Evolutionary conservation across 2,888 invertebrate genomes (phyloP).

Genomic region (Spilarctia lutea): DNA sequence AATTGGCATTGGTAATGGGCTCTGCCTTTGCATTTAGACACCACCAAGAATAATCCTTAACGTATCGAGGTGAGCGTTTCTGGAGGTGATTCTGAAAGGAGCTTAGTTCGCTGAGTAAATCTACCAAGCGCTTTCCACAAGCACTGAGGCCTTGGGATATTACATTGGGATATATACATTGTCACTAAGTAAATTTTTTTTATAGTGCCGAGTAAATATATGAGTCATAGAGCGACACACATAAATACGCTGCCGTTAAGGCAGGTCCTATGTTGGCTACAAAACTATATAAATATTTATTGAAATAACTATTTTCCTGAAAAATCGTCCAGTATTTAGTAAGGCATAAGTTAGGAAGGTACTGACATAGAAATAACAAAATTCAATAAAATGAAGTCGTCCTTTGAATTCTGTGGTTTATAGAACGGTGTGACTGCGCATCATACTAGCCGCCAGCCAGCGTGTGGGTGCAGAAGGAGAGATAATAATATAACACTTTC

Average conservation of each 20-base stretch:
- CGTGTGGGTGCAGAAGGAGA: conserved; percentile 77
- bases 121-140: too few relatives aligned
- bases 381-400: background rate
- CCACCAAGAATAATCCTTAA: too few relatives aligned
- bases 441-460: conserved; percentile 18
- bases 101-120: too few relatives aligned
- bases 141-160: too few relatives aligned
- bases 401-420: conserved; percentile 7
- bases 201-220: background rate
- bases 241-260: too few relatives aligned
- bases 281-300: background rate
- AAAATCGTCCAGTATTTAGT: too few relatives aligned
- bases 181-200: too few relatives aligned
- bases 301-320: background rate
- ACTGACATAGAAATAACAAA: background rate
- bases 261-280: background rate
- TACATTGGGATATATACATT: background rate
- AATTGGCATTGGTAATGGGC: too few relatives aligned
- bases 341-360: background rate
- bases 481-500: conserved; percentile 83
- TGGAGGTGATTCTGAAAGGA: too few relatives aligned
- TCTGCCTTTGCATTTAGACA: too few relatives aligned
- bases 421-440: conserved; percentile 14
- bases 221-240: too few relatives aligned
- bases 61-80: too few relatives aligned